A percentile compares a stretch with the other conserved stretches of the same genome.
These are phyloP conservation scores for Dasysyrphus tricinctus DNA, from an alignment of 2,888 invertebrate genomes.

Conservation along the genomic window DNA sequence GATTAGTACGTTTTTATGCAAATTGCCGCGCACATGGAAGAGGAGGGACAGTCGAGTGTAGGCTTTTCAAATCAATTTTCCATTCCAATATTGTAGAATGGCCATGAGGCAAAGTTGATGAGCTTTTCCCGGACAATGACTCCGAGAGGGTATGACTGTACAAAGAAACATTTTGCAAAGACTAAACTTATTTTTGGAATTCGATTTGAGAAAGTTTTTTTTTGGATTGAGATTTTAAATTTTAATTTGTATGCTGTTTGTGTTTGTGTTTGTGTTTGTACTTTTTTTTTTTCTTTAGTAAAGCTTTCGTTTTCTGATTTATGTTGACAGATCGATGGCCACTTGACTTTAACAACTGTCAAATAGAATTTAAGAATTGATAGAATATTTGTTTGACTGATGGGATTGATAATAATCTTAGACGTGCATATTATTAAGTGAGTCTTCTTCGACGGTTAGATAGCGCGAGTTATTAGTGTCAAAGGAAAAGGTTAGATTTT, in stretches of 20 bases:
- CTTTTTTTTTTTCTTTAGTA: not conserved
- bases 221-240: not conserved
- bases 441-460: not conserved
- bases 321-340: constrained; percentile 3
- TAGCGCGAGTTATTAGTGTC: too few species aligned
- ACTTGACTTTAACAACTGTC: not conserved
- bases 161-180: not conserved
- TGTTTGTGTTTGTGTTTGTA: not conserved
- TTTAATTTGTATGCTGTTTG: not conserved
- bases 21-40: not conserved
- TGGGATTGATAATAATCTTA: not conserved
- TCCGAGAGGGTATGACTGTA: not conserved
- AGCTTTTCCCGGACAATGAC: constrained; percentile 14
- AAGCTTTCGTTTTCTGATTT: not conserved
- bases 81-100: constrained; percentile 12
- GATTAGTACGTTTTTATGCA: constrained; percentile 11
- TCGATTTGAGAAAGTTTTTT: not conserved
- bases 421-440: not conserved
- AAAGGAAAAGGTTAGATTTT: too few species aligned
- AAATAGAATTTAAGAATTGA: not conserved
- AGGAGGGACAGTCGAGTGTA: not conserved
- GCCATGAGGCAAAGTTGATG: constrained; percentile 4
- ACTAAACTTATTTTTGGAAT: not conserved
- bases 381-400: not conserved
- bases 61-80: constrained; percentile 18